Base-by-base conservation (phyloP, 2,797 vertebrate genomes). In the Epinephelus coioides region DNA sequence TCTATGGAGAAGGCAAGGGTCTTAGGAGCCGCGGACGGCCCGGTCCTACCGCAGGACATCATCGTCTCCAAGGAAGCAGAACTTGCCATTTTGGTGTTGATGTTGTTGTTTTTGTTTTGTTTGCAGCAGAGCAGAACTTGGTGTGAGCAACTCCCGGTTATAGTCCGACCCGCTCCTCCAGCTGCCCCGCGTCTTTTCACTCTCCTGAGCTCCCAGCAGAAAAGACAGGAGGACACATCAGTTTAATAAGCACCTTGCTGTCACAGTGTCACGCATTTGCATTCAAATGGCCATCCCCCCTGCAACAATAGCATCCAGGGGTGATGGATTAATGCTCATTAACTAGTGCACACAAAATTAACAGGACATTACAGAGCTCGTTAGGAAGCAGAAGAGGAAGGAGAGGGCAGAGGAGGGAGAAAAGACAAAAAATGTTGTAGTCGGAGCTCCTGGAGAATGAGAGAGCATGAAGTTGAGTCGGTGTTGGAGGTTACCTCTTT, bases 1-100 rank as follows among this genome's bases (percentile, higher is more conserved):
- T 99, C 98, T 77, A 99, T 99, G 91, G 98, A 99, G 93, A 99
- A 99, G 94, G 98, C 98, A 94, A 99, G 95, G 17, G 95, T 95
- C 94, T 99, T 99, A 25, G 98, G 96, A 85, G 96, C 95, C 59
- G 94, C 91, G 88, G 97, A 91, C 54, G 96, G 93, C 82, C 95
- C 96, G 69, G 92, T 96, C 90, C 96, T 93, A 34, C 93, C 93
- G 82, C 97, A 98, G 80, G 96, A 95, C 96, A 97, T 96, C 85
- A 97, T 95, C 69, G 96, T 96, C 88, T 97, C 97, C 96, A 97
- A 82, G 79, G 98, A 96, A 84, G 96, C 95, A 79, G 97, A 97
- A 92, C 96, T 98, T 83, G 97, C 95, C 98, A 99, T 91, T 64
- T 63, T 72, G 56, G 53, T 82, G 40, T 15, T 61, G 54, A 30